These are phyloP conservation scores for Morinoia aosen DNA, from an alignment of 2,888 invertebrate species.

Conservation along the genomic window DNA sequence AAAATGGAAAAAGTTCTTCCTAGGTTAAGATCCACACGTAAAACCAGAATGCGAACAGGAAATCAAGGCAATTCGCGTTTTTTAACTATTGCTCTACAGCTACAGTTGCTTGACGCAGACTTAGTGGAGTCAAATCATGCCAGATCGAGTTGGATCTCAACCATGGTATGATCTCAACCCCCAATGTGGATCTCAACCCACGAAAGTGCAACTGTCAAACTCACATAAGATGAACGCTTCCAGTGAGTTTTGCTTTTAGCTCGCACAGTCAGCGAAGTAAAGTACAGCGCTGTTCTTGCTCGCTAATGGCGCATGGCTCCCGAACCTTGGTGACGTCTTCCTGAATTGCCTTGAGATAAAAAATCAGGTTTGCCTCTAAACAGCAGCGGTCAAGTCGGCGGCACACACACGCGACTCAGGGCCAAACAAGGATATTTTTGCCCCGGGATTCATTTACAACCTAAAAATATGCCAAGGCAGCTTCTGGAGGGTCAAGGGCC, in stretches of 20 bases:
- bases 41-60: too few species aligned
- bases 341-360: not conserved
- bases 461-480: not conserved
- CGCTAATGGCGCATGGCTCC: not conserved
- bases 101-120: too few species aligned
- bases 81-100: too few species aligned
- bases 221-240: not conserved
- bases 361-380: not conserved
- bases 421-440: conserved; percentile 1
- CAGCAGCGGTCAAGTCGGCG: not conserved
- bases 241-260: not conserved
- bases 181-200: too few species aligned
- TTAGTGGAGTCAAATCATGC: too few species aligned
- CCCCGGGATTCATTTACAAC: not conserved
- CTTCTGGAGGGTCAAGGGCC: not conserved
- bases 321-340: not conserved
- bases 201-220: not conserved
- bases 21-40: too few species aligned
- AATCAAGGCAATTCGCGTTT: too few species aligned
- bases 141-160: too few species aligned
- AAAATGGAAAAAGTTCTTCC: too few species aligned
- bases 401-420: conserved; percentile 12
- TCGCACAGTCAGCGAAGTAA: not conserved
- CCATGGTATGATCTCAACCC: too few species aligned
- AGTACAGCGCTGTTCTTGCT: not conserved